phyloP scores from a whole-genome alignment of 2,888 invertebrate genomes.

The Conops quadrifasciatus region DNA sequence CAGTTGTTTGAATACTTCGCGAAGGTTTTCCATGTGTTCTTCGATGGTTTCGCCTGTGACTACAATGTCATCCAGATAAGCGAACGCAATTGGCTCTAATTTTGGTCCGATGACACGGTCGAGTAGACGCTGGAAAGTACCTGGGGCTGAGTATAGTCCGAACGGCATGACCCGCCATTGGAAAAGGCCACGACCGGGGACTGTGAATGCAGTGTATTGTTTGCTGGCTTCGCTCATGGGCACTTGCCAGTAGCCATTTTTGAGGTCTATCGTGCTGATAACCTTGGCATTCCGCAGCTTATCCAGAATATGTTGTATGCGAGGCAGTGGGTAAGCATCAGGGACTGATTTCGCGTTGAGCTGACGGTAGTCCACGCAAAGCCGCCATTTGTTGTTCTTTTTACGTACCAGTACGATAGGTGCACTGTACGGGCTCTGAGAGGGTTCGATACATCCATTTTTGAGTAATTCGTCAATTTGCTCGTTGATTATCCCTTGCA shows the following conservation, averaged over 20 bases:
- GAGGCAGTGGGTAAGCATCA: slow-evolving; percentile 13
- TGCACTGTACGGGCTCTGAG: slow-evolving; percentile 20
- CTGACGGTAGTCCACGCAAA: slow-evolving; percentile 26
- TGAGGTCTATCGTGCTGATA: slow-evolving; percentile 12
- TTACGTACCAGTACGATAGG: slow-evolving; percentile 21
- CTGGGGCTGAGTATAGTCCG: not conserved
- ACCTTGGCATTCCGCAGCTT: not conserved
- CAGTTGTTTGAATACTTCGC: not conserved
- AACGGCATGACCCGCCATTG: slow-evolving; percentile 17
- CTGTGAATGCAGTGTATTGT: slow-evolving; percentile 1
- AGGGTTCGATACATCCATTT: slow-evolving; percentile 16
- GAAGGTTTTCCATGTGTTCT: not conserved
- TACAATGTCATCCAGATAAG: not conserved
- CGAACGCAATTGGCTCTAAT: not conserved
- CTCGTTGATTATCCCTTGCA: slow-evolving; percentile 27
- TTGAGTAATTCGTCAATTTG: slow-evolving; percentile 20
- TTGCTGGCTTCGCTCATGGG: slow-evolving; percentile 1
- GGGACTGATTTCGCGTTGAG: slow-evolving; percentile 16
- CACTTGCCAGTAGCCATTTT: slow-evolving; percentile 14
- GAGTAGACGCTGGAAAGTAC: not conserved
- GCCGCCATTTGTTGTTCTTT: slow-evolving; percentile 31
- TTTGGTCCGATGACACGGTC: not conserved
- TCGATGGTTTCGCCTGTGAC: not conserved
- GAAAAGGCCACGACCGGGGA: not conserved
- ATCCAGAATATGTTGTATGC: slow-evolving; percentile 13